phyloP scores from a whole-genome alignment of 35 echinoderm and acorn worm genomes.

The Hemicentrotus pulcherrimus region DNA sequence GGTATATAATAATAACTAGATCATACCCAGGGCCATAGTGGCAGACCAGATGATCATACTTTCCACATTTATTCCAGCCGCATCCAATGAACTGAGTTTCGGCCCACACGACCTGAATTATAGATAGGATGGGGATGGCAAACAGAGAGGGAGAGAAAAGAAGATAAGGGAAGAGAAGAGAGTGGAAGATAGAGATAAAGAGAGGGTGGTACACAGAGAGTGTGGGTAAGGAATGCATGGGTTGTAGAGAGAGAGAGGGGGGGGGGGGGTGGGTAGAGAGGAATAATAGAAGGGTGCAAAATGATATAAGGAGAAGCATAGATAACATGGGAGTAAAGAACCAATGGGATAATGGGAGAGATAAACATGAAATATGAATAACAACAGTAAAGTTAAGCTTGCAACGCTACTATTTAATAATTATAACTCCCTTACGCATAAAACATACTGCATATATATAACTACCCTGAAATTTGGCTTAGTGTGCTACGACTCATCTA shows the following conservation, averaged over 20 bases:
- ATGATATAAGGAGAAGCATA: too few relatives aligned
- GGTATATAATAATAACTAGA: too few relatives aligned
- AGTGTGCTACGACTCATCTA: too few relatives aligned
- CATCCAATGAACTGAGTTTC: not conserved
- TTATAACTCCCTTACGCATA: too few relatives aligned
- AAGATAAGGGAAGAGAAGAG: not conserved
- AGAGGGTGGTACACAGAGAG: not conserved
- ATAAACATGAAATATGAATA: too few relatives aligned
- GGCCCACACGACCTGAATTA: not conserved
- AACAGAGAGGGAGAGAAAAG: too few relatives aligned
- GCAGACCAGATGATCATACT: not conserved
- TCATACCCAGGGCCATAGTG: constrained; percentile 25
- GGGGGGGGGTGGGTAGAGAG: not conserved
- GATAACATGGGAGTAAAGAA: not conserved
- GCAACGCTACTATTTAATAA: too few relatives aligned
- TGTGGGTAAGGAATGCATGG: not conserved
- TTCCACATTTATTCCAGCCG: not conserved
- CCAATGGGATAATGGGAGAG: not conserved
- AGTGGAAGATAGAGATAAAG: not conserved
- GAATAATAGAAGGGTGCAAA: not conserved
- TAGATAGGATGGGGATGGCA: not conserved
- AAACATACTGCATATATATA: too few relatives aligned
- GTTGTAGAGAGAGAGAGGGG: not conserved
- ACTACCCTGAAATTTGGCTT: too few relatives aligned
- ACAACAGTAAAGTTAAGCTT: too few relatives aligned